Percentiles rank a stretch among this genome's conserved stretches.
Conservation (phyloP, 2,113 vertebrate genomes). For the Gopherus evgoodei region DNA sequence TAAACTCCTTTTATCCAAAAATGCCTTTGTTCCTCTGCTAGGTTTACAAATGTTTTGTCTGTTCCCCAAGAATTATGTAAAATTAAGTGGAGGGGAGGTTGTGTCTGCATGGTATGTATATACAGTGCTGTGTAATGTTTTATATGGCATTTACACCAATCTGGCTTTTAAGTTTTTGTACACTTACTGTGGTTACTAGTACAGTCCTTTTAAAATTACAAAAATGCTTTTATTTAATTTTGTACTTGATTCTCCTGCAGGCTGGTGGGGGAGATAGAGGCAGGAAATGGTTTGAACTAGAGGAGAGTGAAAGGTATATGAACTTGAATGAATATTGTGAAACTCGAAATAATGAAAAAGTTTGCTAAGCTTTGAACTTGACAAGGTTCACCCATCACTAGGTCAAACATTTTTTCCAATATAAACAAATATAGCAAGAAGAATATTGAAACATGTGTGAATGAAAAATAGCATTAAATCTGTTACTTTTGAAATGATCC, state of each 20-base stretch:
- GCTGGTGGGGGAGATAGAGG: neutral
- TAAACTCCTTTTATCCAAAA: neutral
- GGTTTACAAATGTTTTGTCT: neutral
- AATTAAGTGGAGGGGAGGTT: neutral
- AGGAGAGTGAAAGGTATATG: neutral
- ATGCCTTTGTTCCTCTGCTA: neutral
- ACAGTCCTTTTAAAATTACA: neutral
- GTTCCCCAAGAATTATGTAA: neutral
- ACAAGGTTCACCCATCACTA: neutral
- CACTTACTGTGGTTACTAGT: neutral
- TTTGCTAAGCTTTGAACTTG: neutral
- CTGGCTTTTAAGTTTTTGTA: slow-evolving; percentile 6
- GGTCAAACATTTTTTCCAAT: neutral
- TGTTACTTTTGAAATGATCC: neutral
- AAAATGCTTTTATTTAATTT: slow-evolving; percentile 24
- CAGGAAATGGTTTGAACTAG: slow-evolving; percentile 35
- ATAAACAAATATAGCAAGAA: neutral
- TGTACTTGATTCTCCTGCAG: neutral
- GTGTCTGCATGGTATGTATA: rapidly evolving
- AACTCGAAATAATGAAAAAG: neutral
- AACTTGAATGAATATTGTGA: neutral
- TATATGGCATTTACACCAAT: neutral
- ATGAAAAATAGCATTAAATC: neutral
- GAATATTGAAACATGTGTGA: neutral
- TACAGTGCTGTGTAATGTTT: neutral